These are phyloP conservation scores for Cydia strobilella DNA, from an alignment of 1,140 invertebrate species.

Conservation along the genomic window DNA sequence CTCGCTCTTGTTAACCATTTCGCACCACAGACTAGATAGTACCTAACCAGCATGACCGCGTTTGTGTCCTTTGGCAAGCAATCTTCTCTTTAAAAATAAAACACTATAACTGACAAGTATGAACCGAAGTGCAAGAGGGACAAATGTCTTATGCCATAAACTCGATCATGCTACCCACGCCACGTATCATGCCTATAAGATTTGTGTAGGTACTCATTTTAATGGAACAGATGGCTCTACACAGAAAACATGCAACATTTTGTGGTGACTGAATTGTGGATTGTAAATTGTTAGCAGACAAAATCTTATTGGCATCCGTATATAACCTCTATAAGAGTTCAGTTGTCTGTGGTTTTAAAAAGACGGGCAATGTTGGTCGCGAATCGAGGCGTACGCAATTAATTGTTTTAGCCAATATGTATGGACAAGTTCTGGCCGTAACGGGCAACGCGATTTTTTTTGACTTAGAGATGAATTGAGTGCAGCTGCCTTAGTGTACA, in stretches of 20 bases:
- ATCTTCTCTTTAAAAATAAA: too few relatives aligned
- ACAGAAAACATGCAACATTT: background rate
- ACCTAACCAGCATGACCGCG: background rate
- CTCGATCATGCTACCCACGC: background rate
- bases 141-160: background rate
- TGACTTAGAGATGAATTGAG: background rate
- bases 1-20: background rate
- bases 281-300: background rate
- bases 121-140: background rate
- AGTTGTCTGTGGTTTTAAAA: background rate
- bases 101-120: background rate
- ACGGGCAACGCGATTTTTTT: background rate
- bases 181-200: too few relatives aligned
- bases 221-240: too few relatives aligned
- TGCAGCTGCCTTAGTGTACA: background rate
- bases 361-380: background rate
- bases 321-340: background rate
- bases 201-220: too few relatives aligned
- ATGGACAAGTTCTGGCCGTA: background rate
- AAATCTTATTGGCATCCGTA: background rate
- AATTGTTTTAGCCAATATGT: background rate
- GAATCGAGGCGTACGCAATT: background rate
- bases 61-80: background rate
- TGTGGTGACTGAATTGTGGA: background rate
- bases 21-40: background rate